phyloP scores from a whole-genome alignment of 1,140 invertebrate genomes.

The Neodiprion pinetum region DNA sequence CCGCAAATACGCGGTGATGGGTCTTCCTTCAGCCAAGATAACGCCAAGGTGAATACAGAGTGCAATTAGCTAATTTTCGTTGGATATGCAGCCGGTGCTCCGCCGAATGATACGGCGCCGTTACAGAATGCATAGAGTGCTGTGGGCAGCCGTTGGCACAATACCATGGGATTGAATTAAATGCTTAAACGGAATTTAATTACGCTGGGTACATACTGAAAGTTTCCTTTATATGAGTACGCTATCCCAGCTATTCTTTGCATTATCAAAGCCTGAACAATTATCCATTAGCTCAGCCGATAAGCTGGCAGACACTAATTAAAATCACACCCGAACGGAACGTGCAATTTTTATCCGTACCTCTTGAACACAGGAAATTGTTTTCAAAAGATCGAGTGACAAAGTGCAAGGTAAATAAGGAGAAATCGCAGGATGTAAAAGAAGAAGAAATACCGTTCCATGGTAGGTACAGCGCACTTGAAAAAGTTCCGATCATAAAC shows the following conservation, averaged over 20 bases:
- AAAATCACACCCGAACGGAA: neutral
- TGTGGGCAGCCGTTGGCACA: conserved; percentile 3
- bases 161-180: neutral
- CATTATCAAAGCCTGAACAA: neutral
- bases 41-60: neutral
- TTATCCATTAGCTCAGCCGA: neutral
- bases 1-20: too few species aligned
- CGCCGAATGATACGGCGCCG: neutral
- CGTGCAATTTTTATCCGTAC: too few species aligned
- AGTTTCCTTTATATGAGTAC: neutral
- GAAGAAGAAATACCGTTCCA: too few species aligned
- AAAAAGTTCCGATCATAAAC: too few species aligned
- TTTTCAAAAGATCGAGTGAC: too few species aligned
- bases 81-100: neutral
- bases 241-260: neutral
- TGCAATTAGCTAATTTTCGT: conserved; percentile 3
- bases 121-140: neutral
- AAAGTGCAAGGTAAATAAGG: too few species aligned
- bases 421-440: too few species aligned
- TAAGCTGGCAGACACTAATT: neutral
- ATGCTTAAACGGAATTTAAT: conserved; percentile 6
- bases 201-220: neutral
- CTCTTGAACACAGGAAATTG: too few species aligned
- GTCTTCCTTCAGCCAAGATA: neutral
- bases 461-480: too few species aligned